Base-by-base conservation (phyloP, 2,113 vertebrate species). In the Callithrix jacchus region DNA sequence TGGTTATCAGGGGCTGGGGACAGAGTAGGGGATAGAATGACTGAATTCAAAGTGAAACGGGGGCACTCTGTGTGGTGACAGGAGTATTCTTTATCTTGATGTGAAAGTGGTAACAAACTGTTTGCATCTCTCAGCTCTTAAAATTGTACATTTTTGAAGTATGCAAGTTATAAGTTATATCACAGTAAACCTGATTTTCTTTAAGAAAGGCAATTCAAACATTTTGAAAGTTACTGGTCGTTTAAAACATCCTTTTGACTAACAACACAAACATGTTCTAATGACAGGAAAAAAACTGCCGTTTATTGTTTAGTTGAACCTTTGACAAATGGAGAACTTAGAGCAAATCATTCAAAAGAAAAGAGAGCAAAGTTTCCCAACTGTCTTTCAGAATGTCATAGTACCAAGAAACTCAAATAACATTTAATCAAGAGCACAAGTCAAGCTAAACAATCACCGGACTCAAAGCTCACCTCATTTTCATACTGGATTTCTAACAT, bases 401-500 rank as follows among this genome's bases (percentile, higher is more conserved):
- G 49, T 30, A 81, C 52, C 23, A 89, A 92, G n/a, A 79, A 73
- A 86, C 35, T 70, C 58, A 61, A 89, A 73, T 42, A 54, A 52
- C 70, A 94, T 64, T 40, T 87, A 85, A 92, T 58, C 21, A 83
- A 40, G 8, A 82, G n/a, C 21, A 82, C 52, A 68, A 86, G 56
- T 52, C 74, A 91, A 45, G 32, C 52, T 35, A 3, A 61, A 80
- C 14, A 30, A 80, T 13, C 8, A n/a, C 10, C 6, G 4, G 2
- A 32, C 17, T 56, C 37, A 9, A 35, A 54, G 70, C 98, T 99
- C 99, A 99, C 99, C 99, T 99, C 99, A 76, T 99, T 99, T 98
- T 99, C 99, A 98, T 99, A 99, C 98, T 99, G 99, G 97, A 99
- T 99, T 98, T 99, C 99, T 98, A 99, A 98, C 99, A 99, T 99